These are phyloP conservation scores for Megaleporinus macrocephalus DNA, from an alignment of 2,113 vertebrate species.

Conservation along the genomic window DNA sequence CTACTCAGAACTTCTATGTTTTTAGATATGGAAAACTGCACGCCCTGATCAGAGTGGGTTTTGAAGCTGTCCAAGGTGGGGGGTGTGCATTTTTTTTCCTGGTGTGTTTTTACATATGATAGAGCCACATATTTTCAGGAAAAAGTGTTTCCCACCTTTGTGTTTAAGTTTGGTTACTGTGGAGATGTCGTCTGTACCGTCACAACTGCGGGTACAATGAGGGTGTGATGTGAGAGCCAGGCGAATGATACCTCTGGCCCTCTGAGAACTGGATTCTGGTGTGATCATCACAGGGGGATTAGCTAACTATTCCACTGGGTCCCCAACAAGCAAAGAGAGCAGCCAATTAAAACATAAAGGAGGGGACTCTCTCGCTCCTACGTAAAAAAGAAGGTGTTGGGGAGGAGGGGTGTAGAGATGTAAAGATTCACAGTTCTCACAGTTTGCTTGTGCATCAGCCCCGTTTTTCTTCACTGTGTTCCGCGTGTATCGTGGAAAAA, in stretches of 20 bases:
- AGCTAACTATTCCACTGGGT: conserved; percentile 61
- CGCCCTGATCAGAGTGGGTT: conserved; percentile 28
- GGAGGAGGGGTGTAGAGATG: conserved; percentile 43
- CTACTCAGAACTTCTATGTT: conserved; percentile 25
- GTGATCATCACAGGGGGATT: conserved; percentile 66
- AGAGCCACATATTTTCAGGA: conserved; percentile 26
- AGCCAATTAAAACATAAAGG: conserved; percentile 73
- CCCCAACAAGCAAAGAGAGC: conserved; percentile 56
- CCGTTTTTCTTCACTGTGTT: conserved; percentile 47
- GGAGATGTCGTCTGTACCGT: conserved; percentile 51
- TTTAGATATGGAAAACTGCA: conserved; percentile 1
- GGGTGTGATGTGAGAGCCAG: conserved; percentile 51
- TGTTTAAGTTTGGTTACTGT: conserved; percentile 37
- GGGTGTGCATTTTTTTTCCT: neutral
- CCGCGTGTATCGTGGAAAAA: conserved; percentile 34
- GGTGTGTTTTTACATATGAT: conserved; percentile 31
- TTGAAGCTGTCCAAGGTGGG: conserved; percentile 26
- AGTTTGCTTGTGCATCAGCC: conserved; percentile 63
- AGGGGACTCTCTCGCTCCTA: conserved; percentile 31
- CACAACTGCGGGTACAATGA: conserved; percentile 50
- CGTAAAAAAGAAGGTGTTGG: conserved; percentile 37
- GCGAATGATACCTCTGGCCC: conserved; percentile 43
- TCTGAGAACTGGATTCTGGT: conserved; percentile 54
- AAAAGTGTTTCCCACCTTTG: conserved; percentile 10
- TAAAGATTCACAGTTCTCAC: conserved; percentile 56